Evolutionary conservation across 2,888 invertebrate genomes (phyloP), one percentile per base, ranked within the genome.

Genomic region (Tigriopus californicus): DNA sequence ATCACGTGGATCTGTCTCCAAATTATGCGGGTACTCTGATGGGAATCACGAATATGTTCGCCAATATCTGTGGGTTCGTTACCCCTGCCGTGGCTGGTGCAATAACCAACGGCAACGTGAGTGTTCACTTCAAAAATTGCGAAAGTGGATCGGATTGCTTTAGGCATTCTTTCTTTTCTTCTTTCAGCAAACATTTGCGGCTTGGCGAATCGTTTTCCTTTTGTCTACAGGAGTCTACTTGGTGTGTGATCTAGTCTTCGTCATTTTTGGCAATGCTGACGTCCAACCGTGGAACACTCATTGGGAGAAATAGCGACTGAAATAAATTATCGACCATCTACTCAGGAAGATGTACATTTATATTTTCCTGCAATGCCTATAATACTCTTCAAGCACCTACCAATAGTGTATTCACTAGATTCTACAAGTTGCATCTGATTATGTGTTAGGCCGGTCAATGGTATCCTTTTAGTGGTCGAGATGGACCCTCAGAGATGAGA

Each of bases 21-120:
- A 79, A 80, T 67, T 86, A 79, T 69, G 86, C 85, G 1, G 84
- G 87, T 47, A 86, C 86, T 0, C 80, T 87, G 78, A 85, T 86
- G 67, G 86, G 86, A 1, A 79, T 87, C 13, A 85, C 85, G 1
- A 87, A 87, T 69, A 84, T 85, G 0, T 82, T 85, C 0, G 80
- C 83, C 24, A 87, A 86, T 68, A 80, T 81, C 58, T 86, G 85
- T 67, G 87, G 87, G 1, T 86, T 86, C 69, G 70, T 86, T 64
- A 86, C 86, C 20, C 86, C 87, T 0, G 85, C 82, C 65, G 79
- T 82, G 40, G 81, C 84, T 56, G 85, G 85, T 13, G 70, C 75
- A 61, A 79, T 87, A 49, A 83, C 85, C 54, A 76, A 80, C 66
- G 77, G 80, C 61, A 75, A 80, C 71, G 82, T 78, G 68, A 69